phyloP scores from a whole-genome alignment of 2,797 vertebrate genomes.

The Ctenochaetus hawaiiensis region DNA sequence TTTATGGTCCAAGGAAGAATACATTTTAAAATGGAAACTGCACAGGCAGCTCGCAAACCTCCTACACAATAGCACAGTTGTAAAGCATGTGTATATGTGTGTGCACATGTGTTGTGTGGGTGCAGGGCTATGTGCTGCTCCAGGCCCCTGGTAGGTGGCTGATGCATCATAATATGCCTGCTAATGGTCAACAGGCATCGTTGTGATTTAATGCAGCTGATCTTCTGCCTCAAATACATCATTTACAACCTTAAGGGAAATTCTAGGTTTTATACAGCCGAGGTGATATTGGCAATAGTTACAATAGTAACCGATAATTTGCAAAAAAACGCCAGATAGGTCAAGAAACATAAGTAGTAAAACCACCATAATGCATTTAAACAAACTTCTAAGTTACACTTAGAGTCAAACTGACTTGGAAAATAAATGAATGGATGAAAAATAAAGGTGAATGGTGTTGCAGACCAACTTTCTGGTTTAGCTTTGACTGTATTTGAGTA shows the following conservation, averaged over 20 bases:
- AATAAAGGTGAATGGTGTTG: not conserved
- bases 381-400: too few species aligned
- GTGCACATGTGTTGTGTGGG: constrained; percentile 62
- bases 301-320: constrained; percentile 1
- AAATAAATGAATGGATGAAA: not conserved
- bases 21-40: constrained; percentile 67
- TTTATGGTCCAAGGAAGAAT: constrained; percentile 70
- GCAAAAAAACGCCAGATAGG: not conserved
- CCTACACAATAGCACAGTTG: constrained; percentile 66
- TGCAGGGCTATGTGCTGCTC: constrained; percentile 46
- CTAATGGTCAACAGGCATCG: constrained; percentile 60
- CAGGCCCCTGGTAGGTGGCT: constrained; percentile 67
- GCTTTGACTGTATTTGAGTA: not conserved
- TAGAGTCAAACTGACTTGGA: not conserved
- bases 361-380: not conserved
- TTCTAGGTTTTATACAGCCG: constrained; percentile 9
- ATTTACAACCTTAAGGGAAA: not conserved
- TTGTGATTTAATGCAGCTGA: constrained; percentile 55
- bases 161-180: constrained; percentile 67
- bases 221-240: constrained; percentile 22
- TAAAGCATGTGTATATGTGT: constrained; percentile 55
- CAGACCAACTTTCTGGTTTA: not conserved
- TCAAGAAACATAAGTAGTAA: not conserved
- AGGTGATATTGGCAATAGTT: not conserved
- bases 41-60: constrained; percentile 59